Conservation (phyloP, 1,140 invertebrate genomes). For the Mercenaria mercenaria region DNA sequence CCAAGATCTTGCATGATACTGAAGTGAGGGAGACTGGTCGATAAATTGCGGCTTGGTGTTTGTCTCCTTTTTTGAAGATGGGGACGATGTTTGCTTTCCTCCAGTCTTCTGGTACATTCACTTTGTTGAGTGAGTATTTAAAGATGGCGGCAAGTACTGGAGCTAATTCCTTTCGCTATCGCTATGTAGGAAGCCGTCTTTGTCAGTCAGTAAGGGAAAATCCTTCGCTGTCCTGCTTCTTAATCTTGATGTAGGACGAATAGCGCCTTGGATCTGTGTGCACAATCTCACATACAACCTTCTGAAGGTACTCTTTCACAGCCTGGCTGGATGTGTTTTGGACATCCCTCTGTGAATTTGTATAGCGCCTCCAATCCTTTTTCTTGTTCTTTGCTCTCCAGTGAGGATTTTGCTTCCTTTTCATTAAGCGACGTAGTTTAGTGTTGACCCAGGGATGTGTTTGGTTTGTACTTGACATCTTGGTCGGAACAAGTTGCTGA, state of each 20-base stretch:
- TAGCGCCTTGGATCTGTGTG: neutral
- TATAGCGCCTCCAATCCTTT: neutral
- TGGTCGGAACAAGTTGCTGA: neutral
- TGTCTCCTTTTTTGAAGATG: no score
- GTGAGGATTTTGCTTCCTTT: neutral
- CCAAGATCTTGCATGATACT: no score
- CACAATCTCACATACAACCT: neutral
- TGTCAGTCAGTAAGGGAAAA: neutral
- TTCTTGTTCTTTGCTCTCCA: neutral
- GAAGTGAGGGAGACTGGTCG: no score
- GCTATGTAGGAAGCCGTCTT: neutral
- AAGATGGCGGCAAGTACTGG: no score
- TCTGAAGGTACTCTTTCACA: neutral
- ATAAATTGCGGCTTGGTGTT: no score
- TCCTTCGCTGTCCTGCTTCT: neutral
- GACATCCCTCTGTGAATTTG: neutral
- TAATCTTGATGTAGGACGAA: no score
- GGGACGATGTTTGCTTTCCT: no score
- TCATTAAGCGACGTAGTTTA: neutral
- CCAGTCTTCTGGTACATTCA: no score
- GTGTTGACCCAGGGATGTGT: neutral
- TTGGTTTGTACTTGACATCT: neutral
- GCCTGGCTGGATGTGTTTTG: neutral
- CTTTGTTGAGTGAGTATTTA: no score
- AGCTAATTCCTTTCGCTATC: slow-evolving; percentile 37